These are phyloP conservation scores for Etheostoma cragini DNA, from an alignment of 2,113 vertebrate species.

Conservation along the genomic window DNA sequence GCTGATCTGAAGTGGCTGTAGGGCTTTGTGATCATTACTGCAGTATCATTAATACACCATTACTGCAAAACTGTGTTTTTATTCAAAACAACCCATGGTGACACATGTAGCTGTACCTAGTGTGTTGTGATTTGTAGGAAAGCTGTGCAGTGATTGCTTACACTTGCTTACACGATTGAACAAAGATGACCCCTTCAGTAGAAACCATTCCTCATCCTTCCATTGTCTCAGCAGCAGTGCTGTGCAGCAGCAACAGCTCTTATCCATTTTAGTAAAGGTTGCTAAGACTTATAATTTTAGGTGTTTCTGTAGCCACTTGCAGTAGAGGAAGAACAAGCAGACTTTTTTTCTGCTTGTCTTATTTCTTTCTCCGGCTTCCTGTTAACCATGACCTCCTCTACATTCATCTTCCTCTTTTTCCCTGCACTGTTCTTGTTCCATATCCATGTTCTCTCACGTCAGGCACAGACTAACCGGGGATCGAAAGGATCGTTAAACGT, in stretches of 20 bases:
- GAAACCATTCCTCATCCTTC: not conserved
- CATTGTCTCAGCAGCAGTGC: too few relatives aligned
- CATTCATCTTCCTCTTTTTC: conserved; percentile 44
- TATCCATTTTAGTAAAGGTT: not conserved
- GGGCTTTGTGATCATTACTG: conserved; percentile 23
- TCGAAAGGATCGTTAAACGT: conserved; percentile 71
- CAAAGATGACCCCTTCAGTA: not conserved
- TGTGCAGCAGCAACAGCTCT: not conserved
- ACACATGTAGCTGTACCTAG: not conserved
- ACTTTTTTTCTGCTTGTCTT: conserved; percentile 23
- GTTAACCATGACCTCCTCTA: conserved; percentile 13
- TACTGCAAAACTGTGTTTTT: not conserved
- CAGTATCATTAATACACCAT: conserved; percentile 33
- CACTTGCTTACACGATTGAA: not conserved
- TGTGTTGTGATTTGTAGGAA: conserved; percentile 14
- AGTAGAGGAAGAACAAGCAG: conserved; percentile 5
- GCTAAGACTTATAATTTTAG: not conserved
- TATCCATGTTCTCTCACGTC: not conserved
- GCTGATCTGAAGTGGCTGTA: conserved; percentile 19
- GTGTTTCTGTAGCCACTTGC: not conserved
- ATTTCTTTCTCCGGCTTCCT: conserved; percentile 24
- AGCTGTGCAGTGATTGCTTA: conserved; percentile 26
- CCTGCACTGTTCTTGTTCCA: not conserved
- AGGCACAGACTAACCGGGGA: conserved; percentile 49
- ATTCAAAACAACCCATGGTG: not conserved